phyloP scores from a whole-genome alignment of 2,797 vertebrate species.

The Galago senegalensis region DNA sequence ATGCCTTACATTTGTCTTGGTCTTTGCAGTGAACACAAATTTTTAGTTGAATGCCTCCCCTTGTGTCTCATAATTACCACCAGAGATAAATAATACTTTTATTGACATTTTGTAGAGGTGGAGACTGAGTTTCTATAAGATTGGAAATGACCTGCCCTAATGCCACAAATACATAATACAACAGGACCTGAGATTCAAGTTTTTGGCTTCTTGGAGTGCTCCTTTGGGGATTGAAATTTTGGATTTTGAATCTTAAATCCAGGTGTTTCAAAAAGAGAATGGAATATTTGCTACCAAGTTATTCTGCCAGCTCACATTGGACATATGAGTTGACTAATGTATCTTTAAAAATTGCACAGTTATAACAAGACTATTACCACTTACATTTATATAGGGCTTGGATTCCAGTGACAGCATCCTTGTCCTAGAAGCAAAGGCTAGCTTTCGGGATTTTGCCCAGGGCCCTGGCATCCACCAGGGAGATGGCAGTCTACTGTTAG shows the following conservation, averaged over 20 bases:
- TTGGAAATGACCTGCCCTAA: neutral
- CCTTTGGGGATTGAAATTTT: neutral
- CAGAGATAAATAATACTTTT: neutral
- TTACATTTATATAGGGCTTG: neutral
- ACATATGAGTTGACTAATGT: neutral
- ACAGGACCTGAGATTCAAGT: neutral
- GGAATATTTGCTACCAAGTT: conserved; percentile 8
- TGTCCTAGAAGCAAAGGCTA: conserved; percentile 59
- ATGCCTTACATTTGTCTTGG: neutral
- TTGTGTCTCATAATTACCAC: neutral
- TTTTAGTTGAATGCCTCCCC: neutral
- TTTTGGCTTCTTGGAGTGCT: neutral
- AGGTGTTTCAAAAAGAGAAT: neutral
- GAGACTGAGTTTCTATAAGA: conserved; percentile 4
- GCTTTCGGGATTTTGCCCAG: neutral
- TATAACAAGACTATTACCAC: neutral
- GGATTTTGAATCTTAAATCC: neutral
- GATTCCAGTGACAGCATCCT: neutral
- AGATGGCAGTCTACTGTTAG: conserved; percentile 87
- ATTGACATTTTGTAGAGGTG: neutral
- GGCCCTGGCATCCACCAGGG: conserved; percentile 75
- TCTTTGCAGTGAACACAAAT: neutral
- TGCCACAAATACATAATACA: neutral
- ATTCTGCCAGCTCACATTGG: neutral
- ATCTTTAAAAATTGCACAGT: conserved; percentile 28